A percentile compares a stretch with the other conserved stretches of the same genome.
These are phyloP conservation scores for Eptesicus fuscus DNA, from an alignment of 2,113 vertebrate species.

Conservation along the genomic window DNA sequence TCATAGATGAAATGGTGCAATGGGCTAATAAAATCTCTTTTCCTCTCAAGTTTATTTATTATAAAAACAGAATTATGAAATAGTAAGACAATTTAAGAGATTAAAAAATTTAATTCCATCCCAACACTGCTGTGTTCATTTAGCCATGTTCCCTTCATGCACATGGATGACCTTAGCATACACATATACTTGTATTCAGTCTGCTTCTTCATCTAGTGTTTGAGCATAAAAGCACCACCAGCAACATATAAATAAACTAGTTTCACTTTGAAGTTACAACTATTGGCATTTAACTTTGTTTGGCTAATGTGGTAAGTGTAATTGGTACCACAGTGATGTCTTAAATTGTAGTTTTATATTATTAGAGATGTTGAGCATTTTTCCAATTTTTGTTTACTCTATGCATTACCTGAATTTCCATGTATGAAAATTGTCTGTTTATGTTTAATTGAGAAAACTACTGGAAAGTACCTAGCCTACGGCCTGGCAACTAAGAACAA, in stretches of 20 bases:
- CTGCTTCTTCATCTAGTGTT: neutral
- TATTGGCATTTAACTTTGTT: neutral
- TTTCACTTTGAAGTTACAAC: neutral
- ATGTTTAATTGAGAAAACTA: neutral
- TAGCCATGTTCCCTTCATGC: neutral
- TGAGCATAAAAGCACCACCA: neutral
- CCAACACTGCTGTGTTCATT: neutral
- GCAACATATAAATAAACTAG: neutral
- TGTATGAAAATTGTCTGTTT: neutral
- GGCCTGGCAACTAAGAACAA: neutral
- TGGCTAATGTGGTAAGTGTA: neutral
- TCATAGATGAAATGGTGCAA: neutral
- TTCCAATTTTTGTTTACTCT: neutral
- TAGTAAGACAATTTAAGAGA: neutral
- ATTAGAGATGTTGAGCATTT: neutral
- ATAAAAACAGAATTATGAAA: constrained; percentile 7
- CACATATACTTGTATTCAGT: neutral
- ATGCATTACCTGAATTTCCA: neutral
- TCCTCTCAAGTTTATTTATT: neutral
- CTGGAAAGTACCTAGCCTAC: neutral
- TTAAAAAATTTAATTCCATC: neutral
- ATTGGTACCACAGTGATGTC: neutral
- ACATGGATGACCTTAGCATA: neutral
- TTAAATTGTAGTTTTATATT: neutral
- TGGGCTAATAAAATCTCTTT: neutral